phyloP scores from a whole-genome alignment of 2,888 invertebrate species.

The Dynastes maya region DNA sequence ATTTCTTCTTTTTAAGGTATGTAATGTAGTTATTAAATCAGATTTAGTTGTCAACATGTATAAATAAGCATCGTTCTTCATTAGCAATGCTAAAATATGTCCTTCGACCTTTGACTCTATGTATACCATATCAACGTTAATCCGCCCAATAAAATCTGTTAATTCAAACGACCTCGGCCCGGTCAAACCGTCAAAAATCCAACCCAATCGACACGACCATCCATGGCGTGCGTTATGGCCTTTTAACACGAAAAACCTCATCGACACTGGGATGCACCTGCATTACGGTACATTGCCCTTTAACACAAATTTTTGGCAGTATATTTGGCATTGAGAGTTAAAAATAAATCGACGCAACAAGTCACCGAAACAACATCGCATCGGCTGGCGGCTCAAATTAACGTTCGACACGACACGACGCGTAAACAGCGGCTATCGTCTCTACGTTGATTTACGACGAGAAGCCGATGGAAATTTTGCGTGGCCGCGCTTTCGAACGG shows the following conservation, averaged over 20 bases:
- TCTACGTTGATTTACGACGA: conserved; percentile 12
- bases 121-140: too few species aligned
- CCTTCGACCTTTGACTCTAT: too few species aligned
- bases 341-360: conserved; percentile 53
- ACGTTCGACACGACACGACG: conserved; percentile 17
- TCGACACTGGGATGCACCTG: conserved; percentile 49
- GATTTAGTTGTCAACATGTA: too few species aligned
- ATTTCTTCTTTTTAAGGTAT: too few species aligned
- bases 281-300: conserved; percentile 57
- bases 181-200: background rate
- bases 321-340: conserved; percentile 56
- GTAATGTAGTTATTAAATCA: too few species aligned
- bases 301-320: conserved; percentile 59
- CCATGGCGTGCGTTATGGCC: conserved; percentile 31
- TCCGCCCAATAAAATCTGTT: background rate
- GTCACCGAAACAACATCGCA: conserved; percentile 16
- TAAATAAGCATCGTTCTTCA: too few species aligned
- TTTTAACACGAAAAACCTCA: conserved; percentile 32
- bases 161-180: background rate
- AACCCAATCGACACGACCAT: background rate
- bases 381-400: conserved; percentile 17
- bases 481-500: background rate
- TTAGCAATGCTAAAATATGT: too few species aligned
- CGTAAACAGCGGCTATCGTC: background rate
- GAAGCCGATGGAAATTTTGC: conserved; percentile 20